Conservation (phyloP, 2,888 invertebrate genomes). For the Apodemia mormo region DNA sequence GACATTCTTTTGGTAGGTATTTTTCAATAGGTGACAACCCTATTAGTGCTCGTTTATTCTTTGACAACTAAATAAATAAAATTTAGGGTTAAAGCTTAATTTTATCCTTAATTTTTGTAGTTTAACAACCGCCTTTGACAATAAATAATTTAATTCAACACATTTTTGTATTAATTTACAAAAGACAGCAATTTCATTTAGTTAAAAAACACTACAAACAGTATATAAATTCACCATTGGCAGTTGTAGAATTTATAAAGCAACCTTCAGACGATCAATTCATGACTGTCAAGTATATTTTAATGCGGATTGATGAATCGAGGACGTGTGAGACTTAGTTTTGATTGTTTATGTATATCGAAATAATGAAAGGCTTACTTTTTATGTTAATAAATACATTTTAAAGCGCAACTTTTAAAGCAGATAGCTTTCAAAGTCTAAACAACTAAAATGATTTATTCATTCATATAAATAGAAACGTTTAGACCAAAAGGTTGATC, state of each 20-base stretch:
- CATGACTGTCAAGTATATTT: too few relatives aligned
- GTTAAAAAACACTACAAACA: constrained; percentile 16
- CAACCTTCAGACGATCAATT: not conserved
- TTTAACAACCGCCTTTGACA: constrained; percentile 22
- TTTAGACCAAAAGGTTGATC: too few relatives aligned
- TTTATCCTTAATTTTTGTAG: constrained; percentile 26
- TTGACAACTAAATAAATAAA: constrained; percentile 26
- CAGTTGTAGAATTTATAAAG: constrained; percentile 18
- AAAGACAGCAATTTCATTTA: constrained; percentile 16
- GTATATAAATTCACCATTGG: constrained; percentile 21
- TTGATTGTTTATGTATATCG: not conserved
- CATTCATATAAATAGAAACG: too few relatives aligned
- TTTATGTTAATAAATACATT: too few relatives aligned
- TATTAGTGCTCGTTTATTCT: not conserved
- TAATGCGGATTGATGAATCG: not conserved
- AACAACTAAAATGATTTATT: too few relatives aligned
- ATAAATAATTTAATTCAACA: constrained; percentile 21
- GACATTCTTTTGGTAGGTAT: too few relatives aligned
- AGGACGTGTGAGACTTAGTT: too few relatives aligned
- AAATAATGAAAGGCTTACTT: too few relatives aligned
- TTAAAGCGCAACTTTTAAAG: too few relatives aligned
- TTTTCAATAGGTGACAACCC: not conserved
- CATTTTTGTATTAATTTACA: constrained; percentile 8
- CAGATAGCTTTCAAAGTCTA: too few relatives aligned
- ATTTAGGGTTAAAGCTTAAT: constrained; percentile 64